A percentile compares a stretch with the other conserved stretches of the same genome.
Evolutionary conservation across 2,797 vertebrate genomes (phyloP).

Genomic region (Hozukius guyotensis): DNA sequence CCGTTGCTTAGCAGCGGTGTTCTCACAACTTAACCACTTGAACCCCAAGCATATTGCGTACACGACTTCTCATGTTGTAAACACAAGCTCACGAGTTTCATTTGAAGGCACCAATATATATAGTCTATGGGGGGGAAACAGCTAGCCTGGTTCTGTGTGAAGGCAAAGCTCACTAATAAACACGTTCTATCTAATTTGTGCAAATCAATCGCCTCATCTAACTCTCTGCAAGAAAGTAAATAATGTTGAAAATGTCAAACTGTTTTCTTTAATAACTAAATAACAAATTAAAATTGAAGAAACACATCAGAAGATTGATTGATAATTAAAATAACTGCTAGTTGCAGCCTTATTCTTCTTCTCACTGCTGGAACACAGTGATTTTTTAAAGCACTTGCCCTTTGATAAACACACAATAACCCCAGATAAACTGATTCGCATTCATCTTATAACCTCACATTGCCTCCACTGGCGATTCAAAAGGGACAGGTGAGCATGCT

Average conservation of each 20-base stretch:
- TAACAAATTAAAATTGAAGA: neutral
- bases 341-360: neutral
- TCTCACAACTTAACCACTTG: too few relatives aligned
- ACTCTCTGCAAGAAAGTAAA: neutral
- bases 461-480: conserved; percentile 32
- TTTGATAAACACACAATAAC: conserved; percentile 26
- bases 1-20: too few relatives aligned
- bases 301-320: neutral
- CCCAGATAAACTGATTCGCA: conserved; percentile 46
- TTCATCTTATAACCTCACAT: conserved; percentile 46
- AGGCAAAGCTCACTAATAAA: neutral
- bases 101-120: neutral
- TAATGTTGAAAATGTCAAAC: neutral
- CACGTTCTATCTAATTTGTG: neutral
- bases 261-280: neutral
- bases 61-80: too few relatives aligned
- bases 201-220: neutral
- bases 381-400: conserved; percentile 18
- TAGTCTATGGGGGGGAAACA: neutral
- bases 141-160: too few relatives aligned
- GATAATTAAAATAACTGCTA: neutral
- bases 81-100: too few relatives aligned
- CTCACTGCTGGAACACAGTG: neutral
- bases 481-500: conserved; percentile 54
- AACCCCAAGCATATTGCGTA: too few relatives aligned